These are phyloP conservation scores for Macaca fascicularis DNA, from an alignment of 2,113 vertebrate genomes.

Conservation along the genomic window DNA sequence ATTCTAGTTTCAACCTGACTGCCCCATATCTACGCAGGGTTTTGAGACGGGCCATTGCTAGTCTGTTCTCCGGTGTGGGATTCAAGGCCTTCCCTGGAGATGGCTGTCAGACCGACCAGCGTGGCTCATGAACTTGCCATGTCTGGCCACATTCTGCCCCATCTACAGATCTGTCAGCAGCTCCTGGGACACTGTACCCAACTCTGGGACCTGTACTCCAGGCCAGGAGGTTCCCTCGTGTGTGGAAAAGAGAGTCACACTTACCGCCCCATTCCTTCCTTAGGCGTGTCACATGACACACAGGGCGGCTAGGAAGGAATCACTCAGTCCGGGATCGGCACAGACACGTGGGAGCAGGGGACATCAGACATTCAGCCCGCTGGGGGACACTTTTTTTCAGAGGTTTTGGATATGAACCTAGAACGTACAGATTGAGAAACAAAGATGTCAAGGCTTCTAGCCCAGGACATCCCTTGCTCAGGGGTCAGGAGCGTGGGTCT, in stretches of 20 bases:
- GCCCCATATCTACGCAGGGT: background rate
- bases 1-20: background rate
- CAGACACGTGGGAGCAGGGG: fast-evolving
- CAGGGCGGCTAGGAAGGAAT: fast-evolving
- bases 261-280: background rate
- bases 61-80: fast-evolving
- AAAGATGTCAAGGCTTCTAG: background rate
- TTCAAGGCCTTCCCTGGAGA: background rate
- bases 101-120: background rate
- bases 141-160: background rate
- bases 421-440: background rate
- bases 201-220: background rate
- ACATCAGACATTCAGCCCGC: background rate
- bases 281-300: fast-evolving
- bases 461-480: background rate
- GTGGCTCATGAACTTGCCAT: background rate
- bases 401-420: background rate
- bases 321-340: fast-evolving
- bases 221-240: fast-evolving
- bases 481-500: background rate
- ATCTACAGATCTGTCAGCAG: background rate
- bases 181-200: too few species aligned
- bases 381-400: background rate
- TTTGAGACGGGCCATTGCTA: background rate
- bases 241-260: background rate